These are phyloP conservation scores for Mionectes macconnelli DNA, from an alignment of 2,113 vertebrate genomes.

Conservation along the genomic window DNA sequence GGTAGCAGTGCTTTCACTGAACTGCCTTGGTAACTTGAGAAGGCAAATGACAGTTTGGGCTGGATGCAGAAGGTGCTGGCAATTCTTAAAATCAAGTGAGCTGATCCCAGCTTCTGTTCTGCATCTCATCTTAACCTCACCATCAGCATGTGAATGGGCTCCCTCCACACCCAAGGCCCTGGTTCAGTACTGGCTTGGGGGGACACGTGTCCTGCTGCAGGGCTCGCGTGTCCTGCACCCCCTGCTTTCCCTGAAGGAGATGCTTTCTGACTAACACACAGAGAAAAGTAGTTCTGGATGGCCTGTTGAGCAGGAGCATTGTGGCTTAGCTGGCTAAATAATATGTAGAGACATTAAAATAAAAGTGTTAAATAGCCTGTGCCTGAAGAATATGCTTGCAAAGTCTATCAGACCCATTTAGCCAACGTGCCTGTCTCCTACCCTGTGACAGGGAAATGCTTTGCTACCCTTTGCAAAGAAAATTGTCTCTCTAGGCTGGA, in stretches of 20 bases:
- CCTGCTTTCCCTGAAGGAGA: neutral
- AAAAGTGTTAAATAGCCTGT: neutral
- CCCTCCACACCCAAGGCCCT: neutral
- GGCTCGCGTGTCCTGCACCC: neutral
- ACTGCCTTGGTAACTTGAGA: neutral
- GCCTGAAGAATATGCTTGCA: neutral
- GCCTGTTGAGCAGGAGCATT: neutral
- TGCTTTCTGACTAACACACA: neutral
- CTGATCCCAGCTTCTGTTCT: neutral
- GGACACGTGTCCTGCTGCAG: neutral
- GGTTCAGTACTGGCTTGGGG: neutral
- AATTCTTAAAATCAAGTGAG: neutral
- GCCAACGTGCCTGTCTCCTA: neutral
- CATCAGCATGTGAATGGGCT: accelerated
- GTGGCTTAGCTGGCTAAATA: neutral
- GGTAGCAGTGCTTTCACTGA: neutral
- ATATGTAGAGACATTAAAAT: neutral
- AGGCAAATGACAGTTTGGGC: neutral
- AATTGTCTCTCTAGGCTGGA: slow-evolving; percentile 21
- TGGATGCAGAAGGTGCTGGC: neutral
- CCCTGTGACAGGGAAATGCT: neutral
- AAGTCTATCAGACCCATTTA: neutral
- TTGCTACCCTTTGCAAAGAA: slow-evolving; percentile 11
- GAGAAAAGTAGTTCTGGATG: neutral
- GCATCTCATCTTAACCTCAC: neutral